Evolutionary conservation across 2,888 invertebrate genomes (phyloP).

Genomic region (Craniophora ligustri): DNA sequence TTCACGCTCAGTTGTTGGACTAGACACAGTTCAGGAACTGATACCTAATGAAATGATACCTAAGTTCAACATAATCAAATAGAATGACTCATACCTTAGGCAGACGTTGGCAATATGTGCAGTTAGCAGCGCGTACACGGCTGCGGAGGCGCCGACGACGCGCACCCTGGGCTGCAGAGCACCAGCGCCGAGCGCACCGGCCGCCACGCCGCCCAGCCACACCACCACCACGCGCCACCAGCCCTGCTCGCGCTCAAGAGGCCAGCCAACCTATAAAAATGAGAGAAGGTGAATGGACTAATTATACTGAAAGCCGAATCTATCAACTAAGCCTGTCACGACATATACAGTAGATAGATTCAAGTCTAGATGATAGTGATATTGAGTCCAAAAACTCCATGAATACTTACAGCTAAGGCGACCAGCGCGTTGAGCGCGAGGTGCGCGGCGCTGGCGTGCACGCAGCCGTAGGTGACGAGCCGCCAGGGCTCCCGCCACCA

Average conservation of each 20-base stretch:
- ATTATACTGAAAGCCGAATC: neutral
- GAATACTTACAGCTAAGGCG: slow-evolving; percentile 74
- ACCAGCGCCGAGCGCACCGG: slow-evolving; percentile 93
- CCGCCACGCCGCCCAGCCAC: slow-evolving; percentile 93
- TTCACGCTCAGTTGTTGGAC: too few species aligned
- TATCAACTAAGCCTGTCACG: too few species aligned
- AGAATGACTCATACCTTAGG: slow-evolving; percentile 75
- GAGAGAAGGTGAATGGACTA: neutral
- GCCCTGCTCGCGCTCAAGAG: slow-evolving; percentile 92
- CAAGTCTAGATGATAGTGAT: neutral
- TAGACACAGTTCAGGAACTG: too few species aligned
- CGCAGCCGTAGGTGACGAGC: slow-evolving; percentile 92
- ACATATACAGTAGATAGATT: too few species aligned
- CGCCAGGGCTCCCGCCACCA: slow-evolving; percentile 93
- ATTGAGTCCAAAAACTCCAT: neutral
- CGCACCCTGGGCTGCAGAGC: slow-evolving; percentile 92
- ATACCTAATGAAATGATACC: neutral
- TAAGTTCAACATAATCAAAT: neutral
- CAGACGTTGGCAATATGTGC: slow-evolving; percentile 95
- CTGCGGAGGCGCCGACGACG: slow-evolving; percentile 96
- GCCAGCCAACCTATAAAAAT: slow-evolving; percentile 83
- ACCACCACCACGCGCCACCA: slow-evolving; percentile 91
- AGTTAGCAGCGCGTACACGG: slow-evolving; percentile 95
- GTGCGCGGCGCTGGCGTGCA: slow-evolving; percentile 94
- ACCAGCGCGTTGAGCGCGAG: slow-evolving; percentile 91